These are phyloP conservation scores for Paralvinella palmiformis DNA, from an alignment of 1,140 invertebrate genomes.

Conservation along the genomic window DNA sequence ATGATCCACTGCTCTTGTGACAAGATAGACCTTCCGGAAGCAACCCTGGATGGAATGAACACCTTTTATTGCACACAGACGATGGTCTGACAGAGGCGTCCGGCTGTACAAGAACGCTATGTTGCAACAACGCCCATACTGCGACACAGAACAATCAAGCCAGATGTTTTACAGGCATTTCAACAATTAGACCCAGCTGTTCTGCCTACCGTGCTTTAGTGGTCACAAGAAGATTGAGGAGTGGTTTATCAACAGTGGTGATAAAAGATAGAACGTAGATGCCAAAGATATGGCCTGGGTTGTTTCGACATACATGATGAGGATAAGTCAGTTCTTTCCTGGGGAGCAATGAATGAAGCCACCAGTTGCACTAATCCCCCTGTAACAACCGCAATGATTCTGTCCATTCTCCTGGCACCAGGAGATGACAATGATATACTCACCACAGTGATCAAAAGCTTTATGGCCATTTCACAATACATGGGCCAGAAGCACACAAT, in stretches of 20 bases:
- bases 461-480: conserved; percentile 9
- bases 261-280: too few species aligned
- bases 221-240: not conserved
- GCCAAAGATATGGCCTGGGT: not conserved
- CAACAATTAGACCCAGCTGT: not conserved
- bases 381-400: too few species aligned
- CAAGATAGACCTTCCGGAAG: not conserved
- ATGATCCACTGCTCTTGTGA: not conserved
- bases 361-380: not conserved
- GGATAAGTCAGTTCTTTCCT: too few species aligned
- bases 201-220: not conserved
- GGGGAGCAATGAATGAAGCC: not conserved
- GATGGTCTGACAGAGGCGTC: not conserved
- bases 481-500: conserved; percentile 13
- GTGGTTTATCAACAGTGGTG: not conserved
- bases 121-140: not conserved
- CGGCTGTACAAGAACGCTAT: not conserved
- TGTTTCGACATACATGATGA: not conserved
- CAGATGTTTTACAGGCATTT: not conserved
- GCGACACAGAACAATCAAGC: not conserved
- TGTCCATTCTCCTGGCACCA: too few species aligned
- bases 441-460: not conserved
- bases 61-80: conserved; percentile 1
- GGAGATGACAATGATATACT: not conserved
- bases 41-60: not conserved